Evolutionary conservation across 2,797 vertebrate species (phyloP), one percentile per base, ranked within the genome.

Genomic region (Lepus townsendii): DNA sequence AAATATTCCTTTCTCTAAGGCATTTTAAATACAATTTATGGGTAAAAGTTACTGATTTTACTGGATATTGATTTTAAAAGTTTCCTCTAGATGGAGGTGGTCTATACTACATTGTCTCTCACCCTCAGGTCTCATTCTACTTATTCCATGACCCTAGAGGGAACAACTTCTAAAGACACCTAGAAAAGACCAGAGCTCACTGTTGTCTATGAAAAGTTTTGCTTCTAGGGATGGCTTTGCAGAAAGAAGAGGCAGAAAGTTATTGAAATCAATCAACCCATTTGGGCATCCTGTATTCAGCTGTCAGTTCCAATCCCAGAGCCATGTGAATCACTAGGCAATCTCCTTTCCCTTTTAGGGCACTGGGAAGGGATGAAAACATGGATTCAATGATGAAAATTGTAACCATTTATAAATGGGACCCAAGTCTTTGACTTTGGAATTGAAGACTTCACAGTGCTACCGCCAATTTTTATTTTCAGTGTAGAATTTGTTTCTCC

Each of bases 11-110:
- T 88, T 83, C 82, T 95, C 63, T 11, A 77, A 79, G 19, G 47
- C 60, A 92, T 85, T 79, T 95, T 84, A 90, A 95, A 96, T 72
- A 94, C 89, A 93, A 88, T 72, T 93, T 66, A 77, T 65, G 52
- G 54, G 13, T 20, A 19, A 42, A 69, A 65, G 10, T 80, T 83
- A 71, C 80, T 83, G 69, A 76, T 65, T 92, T 94, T 92, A 86
- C 80, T 68, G 47, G 75, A 57, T 92, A 91, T 2, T 89, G 22
- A 86, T 92, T 91, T 87, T 79, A 52, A 90, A 92, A 57, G n/a
- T 68, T 50, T 72, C 38, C 22, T 83, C 10, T 24, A 75, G 71
- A 60, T 47, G 73, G 66, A 73, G 75, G 91, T 95, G 92, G 96
- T 91, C 92, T 92, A 71, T 14, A 20, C 8, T 1, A 2, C 68